Evolutionary conservation across 2,113 vertebrate species (phyloP).

Genomic region (Ailurus styani): DNA sequence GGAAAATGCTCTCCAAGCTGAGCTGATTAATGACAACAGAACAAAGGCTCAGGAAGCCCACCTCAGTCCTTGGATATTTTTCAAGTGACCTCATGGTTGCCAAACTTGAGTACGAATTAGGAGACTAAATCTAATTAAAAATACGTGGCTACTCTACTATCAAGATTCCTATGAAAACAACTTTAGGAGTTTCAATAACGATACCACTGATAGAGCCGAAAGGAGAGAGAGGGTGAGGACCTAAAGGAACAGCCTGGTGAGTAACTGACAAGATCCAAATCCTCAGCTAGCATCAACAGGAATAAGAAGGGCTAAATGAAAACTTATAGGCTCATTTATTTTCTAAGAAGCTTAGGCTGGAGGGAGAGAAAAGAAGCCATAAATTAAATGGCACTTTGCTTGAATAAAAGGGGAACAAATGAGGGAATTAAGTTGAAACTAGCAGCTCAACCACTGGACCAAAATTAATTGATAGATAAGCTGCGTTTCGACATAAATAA

Average conservation of each 20-base stretch:
- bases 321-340: conserved; percentile 64
- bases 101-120: neutral
- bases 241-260: neutral
- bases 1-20: neutral
- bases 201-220: neutral
- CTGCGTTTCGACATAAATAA: conserved; percentile 37
- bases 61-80: neutral
- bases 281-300: conserved; percentile 20
- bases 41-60: neutral
- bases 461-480: conserved; percentile 60
- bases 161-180: neutral
- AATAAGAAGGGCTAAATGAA: conserved; percentile 47
- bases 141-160: neutral
- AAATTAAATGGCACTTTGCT: conserved; percentile 71
- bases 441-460: conserved; percentile 6
- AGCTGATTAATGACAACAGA: neutral
- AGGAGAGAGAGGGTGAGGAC: neutral
- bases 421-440: conserved; percentile 57
- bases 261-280: conserved; percentile 49
- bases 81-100: neutral
- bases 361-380: conserved; percentile 58
- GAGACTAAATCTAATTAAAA: neutral
- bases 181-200: neutral
- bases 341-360: conserved; percentile 63
- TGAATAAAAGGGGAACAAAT: conserved; percentile 66